Base-by-base conservation (phyloP, 1,140 invertebrate species). In the Galendromus occidentalis region DNA sequence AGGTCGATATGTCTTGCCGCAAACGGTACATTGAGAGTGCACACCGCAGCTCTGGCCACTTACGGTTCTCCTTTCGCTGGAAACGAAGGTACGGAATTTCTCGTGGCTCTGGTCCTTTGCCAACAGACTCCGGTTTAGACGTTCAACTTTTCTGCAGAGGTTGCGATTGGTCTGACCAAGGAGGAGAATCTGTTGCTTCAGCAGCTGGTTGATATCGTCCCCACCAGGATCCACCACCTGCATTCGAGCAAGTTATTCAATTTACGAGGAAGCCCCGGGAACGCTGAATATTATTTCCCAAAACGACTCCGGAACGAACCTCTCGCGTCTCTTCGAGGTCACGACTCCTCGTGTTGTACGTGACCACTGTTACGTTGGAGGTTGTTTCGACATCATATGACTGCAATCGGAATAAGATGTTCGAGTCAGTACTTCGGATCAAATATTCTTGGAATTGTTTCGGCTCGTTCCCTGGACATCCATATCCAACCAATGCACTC, bases 351-450 rank as follows among this genome's bases (percentile, higher is more conserved):
- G 51, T 59, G 22, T 59, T 59, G 20, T 59, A 59, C 14, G 51
- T 18, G 51, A 59, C 51, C 51, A 59, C 51, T 22, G 51, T 59
- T 14, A 59, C 51, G 14, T 14, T 59, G 17, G 51, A 59, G 12
- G 25, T 59, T 59, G 51, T 59, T 9, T 59, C 51, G n/a, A 59
- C 51, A 59, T 59, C 51, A 33, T 59, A 59, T 59, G 51, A 29
- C 51, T 59, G 51, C 17, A 25, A 25, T 9, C 14, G 7, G 45
- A 4, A 4, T 7, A 47, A 25, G 14, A 44, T n/a, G 42, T 14
- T n/a, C 18, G 18, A 47, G 17, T 5, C 28, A 22, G 17, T 22
- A 17, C 18, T 22, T 47, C 9, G 9, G 33, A 39, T 39, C 33
- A 9, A 9, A 9, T 39, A 39, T 4, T 6, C 4, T 39, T 4